Base-by-base conservation (phyloP, 2,797 vertebrate genomes). In the Gymnothorax reevesii region DNA sequence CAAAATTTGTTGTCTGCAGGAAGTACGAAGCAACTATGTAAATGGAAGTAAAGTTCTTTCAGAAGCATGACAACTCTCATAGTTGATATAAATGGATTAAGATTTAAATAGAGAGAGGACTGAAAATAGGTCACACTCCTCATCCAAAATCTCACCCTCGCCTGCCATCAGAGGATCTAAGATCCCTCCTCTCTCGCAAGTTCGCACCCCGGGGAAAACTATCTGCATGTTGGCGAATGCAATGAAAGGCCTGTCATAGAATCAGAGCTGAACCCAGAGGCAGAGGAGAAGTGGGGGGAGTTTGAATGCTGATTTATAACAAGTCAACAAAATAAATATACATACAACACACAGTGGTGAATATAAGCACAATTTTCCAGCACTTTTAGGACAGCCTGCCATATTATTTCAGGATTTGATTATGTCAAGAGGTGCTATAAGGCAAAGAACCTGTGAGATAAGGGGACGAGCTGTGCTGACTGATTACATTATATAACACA, bases 221-320 rank as follows among this genome's bases (percentile, higher is more conserved):
- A 82, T 83, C 89, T 90, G 83, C 87, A 54, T 88, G 87, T 88
- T 86, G 84, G 52, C 33, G 42, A 55, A 83, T 59, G 54, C 64
- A 88, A 64, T 73, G 83, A 73, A 87, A 88, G 87, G 59, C 83
- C 88, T 91, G 87, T 88, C 87, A 88, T 59, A 9, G 25, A 84
- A 71, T 73, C 57, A 87, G 79, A 86, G 73, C 8, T 77, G 82
- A 82, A 83, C 25, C 62, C 83, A 80, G 80, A 59, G 83, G 73
- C 73, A 60, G 59, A 64, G 64, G 55, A 25, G 83, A 2, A 42
- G 33, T 42, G 33, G 33, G 33, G 33, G 33, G 33, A 42, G 64
- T 22, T 7, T 57, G 42, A 84, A 42, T 57, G 60, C 73, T 33
- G 83, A 80, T 55, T 82, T 52, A 62, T n/a, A 69, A 33, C 60